Base-by-base conservation (phyloP, 2,113 vertebrate genomes). In the Hepsetus odoe region DNA sequence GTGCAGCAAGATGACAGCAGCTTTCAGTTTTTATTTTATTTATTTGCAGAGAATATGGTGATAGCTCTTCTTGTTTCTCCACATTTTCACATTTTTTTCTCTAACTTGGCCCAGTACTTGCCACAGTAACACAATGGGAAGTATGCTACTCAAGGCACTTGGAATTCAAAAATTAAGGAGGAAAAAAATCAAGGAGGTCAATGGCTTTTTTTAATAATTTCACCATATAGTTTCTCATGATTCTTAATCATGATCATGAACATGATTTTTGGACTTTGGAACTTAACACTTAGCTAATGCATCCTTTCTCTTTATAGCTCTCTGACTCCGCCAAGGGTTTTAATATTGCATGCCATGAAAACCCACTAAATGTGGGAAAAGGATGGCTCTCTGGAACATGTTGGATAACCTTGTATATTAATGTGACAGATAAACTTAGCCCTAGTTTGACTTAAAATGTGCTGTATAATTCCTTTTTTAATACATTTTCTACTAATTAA, bases 401-500 rank as follows among this genome's bases (percentile, higher is more conserved):
- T 87, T 86, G 86, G 83, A 90, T 92, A 89, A 90, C 84, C 86
- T 93, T 95, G 91, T 91, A 92, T 91, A 93, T 91, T 91, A 91
- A 91, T 90, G 91, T 94, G 93, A 94, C 92, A 92, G 92, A 93
- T 95, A 92, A 92, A 86, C 85, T 94, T 96, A 96, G 96, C 93
- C 96, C 93, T 96, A 96, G 95, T 95, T 96, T 95, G 92, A 93
- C 92, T 93, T 76, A 94, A 94, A 91, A 89, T 96, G 95, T 97
- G 96, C 94, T 96, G 95, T 97, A 97, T 96, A 97, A 93, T 93
- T 96, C 96, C 95, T 98, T 99, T 98, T 98, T 97, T 97, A 98
- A 95, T 96, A 96, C 94, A 96, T 99, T 99, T 99, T 99, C 95
- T 99, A 99, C 96, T 94, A 93, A 92, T 97, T 98, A 99, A 97